Base-by-base conservation (phyloP, 2,113 vertebrate species). In the Phrynosoma platyrhinos region DNA sequence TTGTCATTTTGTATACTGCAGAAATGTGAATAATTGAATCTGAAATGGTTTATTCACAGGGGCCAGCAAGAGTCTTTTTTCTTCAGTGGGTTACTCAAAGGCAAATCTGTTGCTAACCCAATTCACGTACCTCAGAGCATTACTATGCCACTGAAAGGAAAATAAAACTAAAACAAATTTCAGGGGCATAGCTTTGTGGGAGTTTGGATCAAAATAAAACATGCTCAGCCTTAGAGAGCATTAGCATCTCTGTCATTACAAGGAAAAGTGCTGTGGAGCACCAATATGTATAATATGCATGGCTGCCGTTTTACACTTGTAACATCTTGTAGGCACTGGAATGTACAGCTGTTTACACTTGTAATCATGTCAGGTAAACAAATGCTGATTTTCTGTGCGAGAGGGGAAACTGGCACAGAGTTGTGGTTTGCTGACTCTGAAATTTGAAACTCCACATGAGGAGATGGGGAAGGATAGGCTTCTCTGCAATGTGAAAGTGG, bases 311-410 rank as follows among this genome's bases (percentile, higher is more conserved):
- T 89, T 93, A 94, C 91, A 82, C 83, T 87, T 94, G 89, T 94
- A 95, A 93, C 79, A 94, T 94, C 91, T 95, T 96, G 92, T 91
- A 92, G 64, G 83, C 71, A 79, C 87, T 66, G 90, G 93, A 93
- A 95, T 81, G 84, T 94, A 62, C 88, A 95, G 92, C 90, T 96
- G 92, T 94, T 96, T 95, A 93, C 87, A 90, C 90, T 89, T 93
- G 91, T 92, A 93, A 87, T 9, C 91, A 88, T 96, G 93, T 96
- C 95, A 96, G 93, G 92, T 89, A 91, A 95, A 90, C 88, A 91
- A 94, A 94, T 86, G 75, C 71, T 92, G 81, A 88, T 93, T 92
- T 94, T 25, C 85, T 88, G 92, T 88, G 89, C 94, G 91, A 87
- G 92, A 90, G 90, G 71, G 71, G 90, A 92, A 94, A 89, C 42